These are phyloP conservation scores for Cephus pygmeus DNA, from an alignment of 2,888 invertebrate species.

Conservation along the genomic window DNA sequence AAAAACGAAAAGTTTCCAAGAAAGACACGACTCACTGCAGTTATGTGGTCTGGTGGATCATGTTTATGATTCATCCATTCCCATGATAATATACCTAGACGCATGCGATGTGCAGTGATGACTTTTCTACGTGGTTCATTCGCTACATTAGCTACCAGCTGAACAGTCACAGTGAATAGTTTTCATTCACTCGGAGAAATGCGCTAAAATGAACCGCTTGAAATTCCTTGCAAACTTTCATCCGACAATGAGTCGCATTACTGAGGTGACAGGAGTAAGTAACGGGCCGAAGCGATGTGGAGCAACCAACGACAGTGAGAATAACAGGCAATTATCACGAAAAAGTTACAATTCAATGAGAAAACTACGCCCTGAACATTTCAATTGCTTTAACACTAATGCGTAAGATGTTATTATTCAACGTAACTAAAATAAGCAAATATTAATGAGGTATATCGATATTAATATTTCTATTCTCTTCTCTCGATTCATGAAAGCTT, in stretches of 20 bases:
- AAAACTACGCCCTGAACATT: background rate
- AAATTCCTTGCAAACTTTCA: background rate
- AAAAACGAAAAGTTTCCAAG: conserved; percentile 15
- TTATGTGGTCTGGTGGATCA: conserved; percentile 19
- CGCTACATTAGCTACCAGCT: background rate
- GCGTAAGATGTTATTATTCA: background rate
- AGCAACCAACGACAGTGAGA: background rate
- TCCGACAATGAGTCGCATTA: background rate
- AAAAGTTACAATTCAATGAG: background rate
- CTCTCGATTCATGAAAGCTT: background rate
- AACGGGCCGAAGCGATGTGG: background rate
- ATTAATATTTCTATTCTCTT: background rate
- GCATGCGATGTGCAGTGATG: conserved; percentile 12
- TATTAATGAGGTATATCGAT: background rate
- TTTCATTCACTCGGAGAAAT: background rate
- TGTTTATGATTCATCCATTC: conserved; percentile 20
- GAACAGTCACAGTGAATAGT: background rate
- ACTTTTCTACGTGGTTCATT: background rate
- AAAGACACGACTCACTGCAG: conserved; percentile 16
- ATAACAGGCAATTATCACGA: background rate
- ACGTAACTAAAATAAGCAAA: background rate
- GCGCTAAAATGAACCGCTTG: background rate
- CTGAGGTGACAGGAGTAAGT: background rate
- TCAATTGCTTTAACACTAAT: background rate
- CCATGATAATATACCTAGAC: conserved; percentile 19